Conservation (phyloP, 2,888 invertebrate species). For the Eilema griseolum region DNA sequence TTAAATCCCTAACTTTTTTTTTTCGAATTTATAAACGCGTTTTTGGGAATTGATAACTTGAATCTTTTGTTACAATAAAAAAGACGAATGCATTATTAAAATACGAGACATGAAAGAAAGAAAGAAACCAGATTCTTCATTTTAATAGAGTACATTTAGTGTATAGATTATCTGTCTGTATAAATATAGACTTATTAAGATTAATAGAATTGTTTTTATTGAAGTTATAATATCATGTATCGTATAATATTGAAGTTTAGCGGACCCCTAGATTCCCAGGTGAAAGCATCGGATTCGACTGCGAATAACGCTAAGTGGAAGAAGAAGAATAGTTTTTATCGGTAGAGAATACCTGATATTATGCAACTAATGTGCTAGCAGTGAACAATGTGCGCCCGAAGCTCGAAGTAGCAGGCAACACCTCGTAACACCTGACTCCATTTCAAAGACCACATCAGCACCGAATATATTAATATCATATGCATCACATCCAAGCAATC, state of each 20-base stretch:
- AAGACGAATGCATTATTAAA: background rate
- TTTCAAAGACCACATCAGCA: background rate
- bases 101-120: too few relatives aligned
- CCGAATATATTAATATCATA: constrained; percentile 15
- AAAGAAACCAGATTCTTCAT: background rate
- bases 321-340: too few relatives aligned
- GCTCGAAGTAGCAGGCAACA: background rate
- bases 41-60: background rate
- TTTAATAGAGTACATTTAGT: too few relatives aligned
- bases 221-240: too few relatives aligned
- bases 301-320: too few relatives aligned
- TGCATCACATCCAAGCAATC: constrained; percentile 16
- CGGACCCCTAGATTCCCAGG: too few relatives aligned
- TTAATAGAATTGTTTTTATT: too few relatives aligned
- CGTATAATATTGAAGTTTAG: too few relatives aligned
- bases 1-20: background rate
- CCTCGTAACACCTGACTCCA: background rate
- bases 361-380: too few relatives aligned
- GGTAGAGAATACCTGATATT: background rate
- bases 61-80: background rate
- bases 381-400: background rate
- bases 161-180: too few relatives aligned
- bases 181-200: too few relatives aligned
- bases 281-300: too few relatives aligned
- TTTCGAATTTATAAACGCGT: background rate